Percentiles rank a stretch among this genome's conserved stretches.
phyloP scores from a whole-genome alignment of 1,140 invertebrate species.

The Steinernema khuongi region DNA sequence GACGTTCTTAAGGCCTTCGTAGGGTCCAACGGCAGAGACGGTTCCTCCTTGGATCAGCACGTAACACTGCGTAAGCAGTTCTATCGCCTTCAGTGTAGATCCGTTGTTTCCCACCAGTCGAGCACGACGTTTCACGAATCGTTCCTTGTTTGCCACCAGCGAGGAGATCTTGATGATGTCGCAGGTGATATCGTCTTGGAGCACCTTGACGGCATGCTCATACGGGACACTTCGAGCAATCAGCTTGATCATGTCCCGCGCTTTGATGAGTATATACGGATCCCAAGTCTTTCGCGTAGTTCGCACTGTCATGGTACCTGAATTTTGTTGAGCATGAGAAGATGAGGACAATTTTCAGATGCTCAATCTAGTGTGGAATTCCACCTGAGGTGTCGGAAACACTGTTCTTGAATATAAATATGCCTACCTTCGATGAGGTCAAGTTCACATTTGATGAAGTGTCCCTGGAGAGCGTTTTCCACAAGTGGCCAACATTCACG shows the following conservation, averaged over 20 bases:
- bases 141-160: conserved; percentile 81
- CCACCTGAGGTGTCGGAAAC: not conserved
- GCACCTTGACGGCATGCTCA: conserved; percentile 71
- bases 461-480: conserved; percentile 70
- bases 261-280: conserved; percentile 93
- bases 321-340: conserved; percentile 53
- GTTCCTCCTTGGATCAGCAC: conserved; percentile 87
- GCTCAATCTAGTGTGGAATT: not conserved
- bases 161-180: conserved; percentile 96
- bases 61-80: conserved; percentile 94
- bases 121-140: conserved; percentile 90
- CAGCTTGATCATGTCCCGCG: conserved; percentile 89
- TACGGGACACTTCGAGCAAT: conserved; percentile 90
- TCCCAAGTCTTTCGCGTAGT: conserved; percentile 98
- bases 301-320: conserved; percentile 88
- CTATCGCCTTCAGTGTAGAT: conserved; percentile 91
- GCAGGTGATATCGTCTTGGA: conserved; percentile 80
- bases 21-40: conserved; percentile 89
- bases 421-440: conserved; percentile 70
- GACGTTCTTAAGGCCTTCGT: conserved; percentile 83
- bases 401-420: not conserved
- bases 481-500: conserved; percentile 91
- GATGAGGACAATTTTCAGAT: not conserved
- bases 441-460: conserved; percentile 76
- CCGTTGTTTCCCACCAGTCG: conserved; percentile 92